A percentile compares a stretch with the other conserved stretches of the same genome.
Conservation (phyloP, 2,888 invertebrate genomes). For the Lutraria lutraria region DNA sequence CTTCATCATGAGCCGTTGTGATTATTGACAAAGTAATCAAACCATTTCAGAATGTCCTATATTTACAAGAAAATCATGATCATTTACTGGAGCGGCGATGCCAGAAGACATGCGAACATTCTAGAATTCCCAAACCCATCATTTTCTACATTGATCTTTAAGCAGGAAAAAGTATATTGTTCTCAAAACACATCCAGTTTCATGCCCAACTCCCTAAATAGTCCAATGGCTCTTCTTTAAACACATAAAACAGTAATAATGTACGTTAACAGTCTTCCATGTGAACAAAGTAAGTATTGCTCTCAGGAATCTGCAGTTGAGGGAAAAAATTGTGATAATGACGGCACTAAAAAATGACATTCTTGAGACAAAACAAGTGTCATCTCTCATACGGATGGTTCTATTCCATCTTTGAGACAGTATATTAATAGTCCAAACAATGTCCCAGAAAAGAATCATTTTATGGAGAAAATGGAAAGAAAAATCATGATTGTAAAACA, state of each 20-base stretch:
- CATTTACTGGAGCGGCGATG: conserved; percentile 61
- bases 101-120: conserved; percentile 63
- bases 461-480: background rate
- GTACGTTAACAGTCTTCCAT: conserved; percentile 49
- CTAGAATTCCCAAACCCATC: conserved; percentile 53
- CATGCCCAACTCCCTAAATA: conserved; percentile 57
- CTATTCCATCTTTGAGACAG: background rate
- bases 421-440: too few species aligned
- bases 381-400: conserved; percentile 1
- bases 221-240: conserved; percentile 50
- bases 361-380: conserved; percentile 4
- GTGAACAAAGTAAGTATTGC: conserved; percentile 25
- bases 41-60: conserved; percentile 63
- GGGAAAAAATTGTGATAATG: conserved; percentile 19
- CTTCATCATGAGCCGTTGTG: conserved; percentile 56
- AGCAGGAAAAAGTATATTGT: conserved; percentile 55
- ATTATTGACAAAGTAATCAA: conserved; percentile 67
- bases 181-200: conserved; percentile 61
- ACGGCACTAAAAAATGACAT: background rate
- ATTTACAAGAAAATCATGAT: conserved; percentile 69
- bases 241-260: conserved; percentile 64
- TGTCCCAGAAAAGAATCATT: background rate
- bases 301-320: conserved; percentile 11
- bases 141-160: conserved; percentile 58
- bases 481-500: background rate